A percentile compares a stretch with the other conserved stretches of the same genome.
Conservation (phyloP, 2,888 invertebrate species). For the Cyclophora punctaria region DNA sequence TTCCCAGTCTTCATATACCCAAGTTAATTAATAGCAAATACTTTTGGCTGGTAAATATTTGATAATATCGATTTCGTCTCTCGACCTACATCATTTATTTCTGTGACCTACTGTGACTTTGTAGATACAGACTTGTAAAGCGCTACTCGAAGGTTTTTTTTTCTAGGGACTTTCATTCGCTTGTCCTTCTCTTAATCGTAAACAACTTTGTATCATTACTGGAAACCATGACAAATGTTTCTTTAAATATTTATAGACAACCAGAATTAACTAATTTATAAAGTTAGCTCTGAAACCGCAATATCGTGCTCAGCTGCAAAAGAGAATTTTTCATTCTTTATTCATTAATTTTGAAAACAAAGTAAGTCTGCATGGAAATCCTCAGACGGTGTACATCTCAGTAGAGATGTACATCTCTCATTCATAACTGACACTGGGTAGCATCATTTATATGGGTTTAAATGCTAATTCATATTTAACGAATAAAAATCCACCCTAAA, state of each 20-base stretch:
- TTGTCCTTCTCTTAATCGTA: too few relatives aligned
- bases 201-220: too few relatives aligned
- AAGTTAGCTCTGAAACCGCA: constrained; percentile 3
- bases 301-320: constrained; percentile 5
- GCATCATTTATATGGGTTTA: too few relatives aligned
- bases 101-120: constrained; percentile 9
- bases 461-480: background rate
- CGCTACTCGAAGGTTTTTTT: too few relatives aligned
- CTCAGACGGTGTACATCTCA: background rate
- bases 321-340: constrained; percentile 13
- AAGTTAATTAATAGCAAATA: background rate
- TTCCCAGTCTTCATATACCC: background rate
- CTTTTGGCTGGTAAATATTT: constrained; percentile 7
- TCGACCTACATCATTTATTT: constrained; percentile 9
- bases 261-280: background rate
- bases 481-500: too few relatives aligned
- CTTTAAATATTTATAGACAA: too few relatives aligned
- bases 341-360: constrained; percentile 15
- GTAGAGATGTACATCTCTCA: background rate
- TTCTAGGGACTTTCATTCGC: too few relatives aligned
- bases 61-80: constrained; percentile 9
- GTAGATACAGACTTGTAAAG: background rate
- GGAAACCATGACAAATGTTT: too few relatives aligned
- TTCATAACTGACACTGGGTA: background rate
- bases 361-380: constrained; percentile 1